Evolutionary conservation across 2,888 invertebrate genomes (phyloP).

Genomic region (Mylabris sibirica): DNA sequence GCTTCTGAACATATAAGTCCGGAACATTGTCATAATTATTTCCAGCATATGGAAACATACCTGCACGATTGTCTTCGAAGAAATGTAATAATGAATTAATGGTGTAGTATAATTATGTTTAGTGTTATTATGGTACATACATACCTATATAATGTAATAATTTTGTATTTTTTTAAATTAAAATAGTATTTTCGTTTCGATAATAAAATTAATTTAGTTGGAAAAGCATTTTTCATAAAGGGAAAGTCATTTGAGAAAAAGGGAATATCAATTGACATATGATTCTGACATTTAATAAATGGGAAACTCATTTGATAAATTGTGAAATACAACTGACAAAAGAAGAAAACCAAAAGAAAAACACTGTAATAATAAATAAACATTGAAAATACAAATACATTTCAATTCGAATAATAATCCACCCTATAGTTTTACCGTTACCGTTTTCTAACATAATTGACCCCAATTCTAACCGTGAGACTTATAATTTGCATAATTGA

Average conservation of each 20-base stretch:
- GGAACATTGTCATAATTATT: background rate
- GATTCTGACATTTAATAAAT: no score
- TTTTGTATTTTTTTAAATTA: background rate
- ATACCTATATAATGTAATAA: background rate
- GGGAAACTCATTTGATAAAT: no score
- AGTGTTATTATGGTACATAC: background rate
- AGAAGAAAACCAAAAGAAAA: no score
- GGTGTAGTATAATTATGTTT: no score
- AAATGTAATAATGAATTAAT: background rate
- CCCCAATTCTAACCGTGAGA: background rate
- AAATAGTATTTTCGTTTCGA: no score
- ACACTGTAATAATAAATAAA: background rate
- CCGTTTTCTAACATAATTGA: background rate
- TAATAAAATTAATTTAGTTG: no score
- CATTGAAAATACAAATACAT: background rate
- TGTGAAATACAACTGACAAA: no score
- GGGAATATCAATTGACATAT: no score
- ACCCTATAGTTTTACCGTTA: background rate
- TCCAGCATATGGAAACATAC: background rate
- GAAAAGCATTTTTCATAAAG: no score
- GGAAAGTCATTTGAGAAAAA: no score
- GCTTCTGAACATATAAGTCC: background rate
- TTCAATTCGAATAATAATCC: background rate
- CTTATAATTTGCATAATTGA: conserved; percentile 28
- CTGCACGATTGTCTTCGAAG: background rate